These are phyloP conservation scores for Octopus sinensis DNA, from an alignment of 1,140 invertebrate species.

Conservation along the genomic window DNA sequence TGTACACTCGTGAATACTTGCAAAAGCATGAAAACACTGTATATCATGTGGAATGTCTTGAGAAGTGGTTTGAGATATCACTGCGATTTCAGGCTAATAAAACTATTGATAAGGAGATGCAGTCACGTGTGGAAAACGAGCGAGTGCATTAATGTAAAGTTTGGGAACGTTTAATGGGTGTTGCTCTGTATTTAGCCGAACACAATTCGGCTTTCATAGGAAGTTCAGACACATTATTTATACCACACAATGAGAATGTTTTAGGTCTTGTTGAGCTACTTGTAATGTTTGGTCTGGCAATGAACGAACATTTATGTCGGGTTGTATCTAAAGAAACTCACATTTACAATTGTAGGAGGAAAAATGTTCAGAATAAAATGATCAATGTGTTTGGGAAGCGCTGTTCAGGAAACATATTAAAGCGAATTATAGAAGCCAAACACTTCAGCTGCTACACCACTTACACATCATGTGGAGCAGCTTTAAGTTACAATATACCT, in stretches of 20 bases:
- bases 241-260: neutral
- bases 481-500: no score
- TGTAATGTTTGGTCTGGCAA: conserved; percentile 1
- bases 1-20: neutral
- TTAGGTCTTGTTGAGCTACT: conserved; percentile 2
- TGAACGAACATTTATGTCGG: neutral
- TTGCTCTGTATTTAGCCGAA: neutral
- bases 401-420: no score
- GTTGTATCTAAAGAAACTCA: no score
- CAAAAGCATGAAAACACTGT: neutral
- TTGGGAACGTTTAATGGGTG: conserved; percentile 4
- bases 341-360: no score
- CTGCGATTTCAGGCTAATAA: neutral
- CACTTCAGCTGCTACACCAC: no score
- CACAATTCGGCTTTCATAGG: neutral
- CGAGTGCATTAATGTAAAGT: neutral
- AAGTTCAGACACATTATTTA: neutral
- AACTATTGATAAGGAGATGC: conserved; percentile 5
- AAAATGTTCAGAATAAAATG: no score
- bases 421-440: no score
- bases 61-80: conserved; percentile 5
- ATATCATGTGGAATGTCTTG: neutral
- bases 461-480: no score
- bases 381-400: no score
- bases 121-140: neutral